Evolutionary conservation across 2,113 vertebrate species (phyloP), one percentile per base, ranked within the genome.

Genomic region (Trematocara nigrifrons): DNA sequence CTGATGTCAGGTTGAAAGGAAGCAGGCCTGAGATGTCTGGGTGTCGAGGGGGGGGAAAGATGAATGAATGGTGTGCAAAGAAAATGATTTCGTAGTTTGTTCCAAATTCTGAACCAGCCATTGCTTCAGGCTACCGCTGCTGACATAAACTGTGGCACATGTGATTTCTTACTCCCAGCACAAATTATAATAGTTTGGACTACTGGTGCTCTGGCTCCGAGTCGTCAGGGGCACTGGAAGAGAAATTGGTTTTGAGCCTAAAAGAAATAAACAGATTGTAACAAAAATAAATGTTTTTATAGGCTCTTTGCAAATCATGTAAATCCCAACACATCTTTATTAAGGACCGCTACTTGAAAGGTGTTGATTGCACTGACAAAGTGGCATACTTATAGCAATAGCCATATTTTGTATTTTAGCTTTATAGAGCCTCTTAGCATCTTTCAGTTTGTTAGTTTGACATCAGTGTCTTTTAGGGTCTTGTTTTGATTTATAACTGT

Each of bases 91-190:
- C 77, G 85, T 87, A 90, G 88, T 94, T 95, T 94, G 89, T 90
- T 94, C 90, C 89, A 93, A 94, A 94, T 94, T 89, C 89, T 87
- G 86, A 91, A 91, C 52, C 86, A 93, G 91, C 53, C 87, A 15
- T 86, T 64, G 86, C 93, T 93, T 85, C 76, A 81, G 94, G 95
- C 94, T 86, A 95, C 38, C 16, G n/a, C 89, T 88, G 92, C 82
- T 84, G 86, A 94, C 89, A 88, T 95, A 94, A 95, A 95, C 92
- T 94, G 92, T 95, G 94, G 93, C 94, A 94, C 84, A 87, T 95
- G 95, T 93, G 93, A 95, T 95, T 94, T 94, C 84, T 94, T 93
- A 90, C 86, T 91, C 86, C 84, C 59, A 83, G 66, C 45, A 12
- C 91, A 93, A 93, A 94, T 95, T 90, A 94, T 90, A 89, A 95